These are phyloP conservation scores for Lepidurus apus DNA, from an alignment of 1,140 invertebrate genomes.

Conservation along the genomic window DNA sequence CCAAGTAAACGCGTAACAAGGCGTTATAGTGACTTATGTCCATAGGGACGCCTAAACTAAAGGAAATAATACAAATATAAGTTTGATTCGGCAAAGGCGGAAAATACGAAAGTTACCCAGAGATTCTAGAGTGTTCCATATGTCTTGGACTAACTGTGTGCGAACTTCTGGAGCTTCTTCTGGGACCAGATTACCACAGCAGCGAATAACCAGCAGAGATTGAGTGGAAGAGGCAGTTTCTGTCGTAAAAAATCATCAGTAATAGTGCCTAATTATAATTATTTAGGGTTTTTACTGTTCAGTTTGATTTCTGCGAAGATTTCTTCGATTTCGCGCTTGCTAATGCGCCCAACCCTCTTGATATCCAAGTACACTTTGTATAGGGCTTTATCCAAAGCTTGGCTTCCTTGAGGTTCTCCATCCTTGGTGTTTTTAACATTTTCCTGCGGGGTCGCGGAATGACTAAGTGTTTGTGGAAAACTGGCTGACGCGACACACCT, in stretches of 20 bases:
- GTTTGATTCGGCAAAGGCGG: neutral
- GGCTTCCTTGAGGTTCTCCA: slow-evolving; percentile 43
- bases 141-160: slow-evolving; percentile 64
- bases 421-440: slow-evolving; percentile 23
- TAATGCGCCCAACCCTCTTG: slow-evolving; percentile 59
- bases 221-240: slow-evolving; percentile 63
- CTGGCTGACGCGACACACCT: slow-evolving; percentile 33
- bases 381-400: slow-evolving; percentile 58
- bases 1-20: slow-evolving; percentile 68
- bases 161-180: slow-evolving; percentile 66
- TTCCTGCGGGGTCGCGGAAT: slow-evolving; percentile 42
- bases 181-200: slow-evolving; percentile 68
- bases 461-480: slow-evolving; percentile 38
- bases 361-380: slow-evolving; percentile 63
- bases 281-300: slow-evolving; percentile 46
- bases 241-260: no score
- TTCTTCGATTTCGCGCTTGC: slow-evolving; percentile 63
- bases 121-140: slow-evolving; percentile 66
- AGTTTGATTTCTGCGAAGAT: slow-evolving; percentile 61
- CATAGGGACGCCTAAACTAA: slow-evolving; percentile 57
- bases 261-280: neutral
- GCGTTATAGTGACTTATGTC: slow-evolving; percentile 82
- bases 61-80: slow-evolving; percentile 13
- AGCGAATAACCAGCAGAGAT: slow-evolving; percentile 66
- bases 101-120: slow-evolving; percentile 43